These are phyloP conservation scores for Zenarchopterus dispar DNA, from an alignment of 2,797 vertebrate species.

Conservation along the genomic window DNA sequence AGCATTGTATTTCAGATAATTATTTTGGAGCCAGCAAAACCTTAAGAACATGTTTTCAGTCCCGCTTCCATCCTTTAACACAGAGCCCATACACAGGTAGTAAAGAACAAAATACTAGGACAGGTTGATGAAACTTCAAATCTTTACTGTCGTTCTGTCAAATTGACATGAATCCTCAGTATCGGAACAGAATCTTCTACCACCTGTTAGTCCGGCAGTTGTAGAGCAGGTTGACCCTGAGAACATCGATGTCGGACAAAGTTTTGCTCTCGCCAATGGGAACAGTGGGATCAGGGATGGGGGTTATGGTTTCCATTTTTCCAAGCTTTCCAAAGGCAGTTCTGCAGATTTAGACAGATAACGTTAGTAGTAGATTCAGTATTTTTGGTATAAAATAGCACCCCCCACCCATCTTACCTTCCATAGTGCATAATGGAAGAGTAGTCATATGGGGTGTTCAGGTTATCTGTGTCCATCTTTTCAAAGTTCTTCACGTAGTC, in stretches of 20 bases:
- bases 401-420: slow-evolving; percentile 33
- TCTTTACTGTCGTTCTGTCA: slow-evolving; percentile 18
- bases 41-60: no score
- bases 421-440: slow-evolving; percentile 86
- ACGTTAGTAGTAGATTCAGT: neutral
- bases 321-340: slow-evolving; percentile 32
- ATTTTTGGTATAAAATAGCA: neutral
- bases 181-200: neutral
- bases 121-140: neutral
- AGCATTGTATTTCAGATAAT: no score
- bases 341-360: slow-evolving; percentile 24
- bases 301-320: slow-evolving; percentile 46
- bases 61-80: no score
- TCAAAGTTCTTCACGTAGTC: slow-evolving; percentile 63
- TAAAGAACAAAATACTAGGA: slow-evolving; percentile 9
- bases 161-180: neutral
- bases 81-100: neutral
- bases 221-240: slow-evolving; percentile 68
- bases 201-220: slow-evolving; percentile 11
- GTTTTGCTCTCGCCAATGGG: slow-evolving; percentile 39
- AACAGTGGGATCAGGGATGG: slow-evolving; percentile 40
- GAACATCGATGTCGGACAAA: slow-evolving; percentile 46
- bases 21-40: no score
- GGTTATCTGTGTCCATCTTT: slow-evolving; percentile 74
- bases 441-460: slow-evolving; percentile 80